Percentiles rank a stretch among this genome's conserved stretches.
Evolutionary conservation across 2,797 vertebrate genomes (phyloP).

Genomic region (Gambusia yucatana): DNA sequence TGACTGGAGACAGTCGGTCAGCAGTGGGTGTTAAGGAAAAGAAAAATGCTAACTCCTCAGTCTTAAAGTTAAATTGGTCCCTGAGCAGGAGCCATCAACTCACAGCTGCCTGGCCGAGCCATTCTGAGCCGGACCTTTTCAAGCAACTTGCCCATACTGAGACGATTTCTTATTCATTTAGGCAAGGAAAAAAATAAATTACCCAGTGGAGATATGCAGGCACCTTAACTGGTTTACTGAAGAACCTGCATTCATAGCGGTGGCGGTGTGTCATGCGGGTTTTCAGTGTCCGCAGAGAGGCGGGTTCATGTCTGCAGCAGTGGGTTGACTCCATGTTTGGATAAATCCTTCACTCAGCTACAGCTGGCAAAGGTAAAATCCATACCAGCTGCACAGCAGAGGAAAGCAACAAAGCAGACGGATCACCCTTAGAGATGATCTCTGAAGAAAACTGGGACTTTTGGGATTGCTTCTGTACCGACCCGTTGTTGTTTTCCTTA

Average conservation of each 20-base stretch:
- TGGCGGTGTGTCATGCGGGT: not conserved
- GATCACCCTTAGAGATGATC: not conserved
- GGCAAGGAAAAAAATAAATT: not conserved
- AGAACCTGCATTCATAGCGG: not conserved
- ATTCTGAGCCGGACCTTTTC: not conserved
- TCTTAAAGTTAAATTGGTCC: not conserved
- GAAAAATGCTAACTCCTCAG: not conserved
- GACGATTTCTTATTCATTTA: not conserved
- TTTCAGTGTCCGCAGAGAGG: not conserved
- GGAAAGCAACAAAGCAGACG: not conserved
- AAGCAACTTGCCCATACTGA: not conserved
- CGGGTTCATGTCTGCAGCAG: slow-evolving; percentile 2
- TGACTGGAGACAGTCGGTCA: not conserved
- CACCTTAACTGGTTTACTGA: not conserved
- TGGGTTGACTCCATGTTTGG: not conserved
- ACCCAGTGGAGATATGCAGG: not conserved
- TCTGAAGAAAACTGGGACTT: not conserved
- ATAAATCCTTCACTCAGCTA: not conserved
- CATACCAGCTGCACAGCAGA: not conserved
- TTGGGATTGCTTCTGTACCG: not conserved
- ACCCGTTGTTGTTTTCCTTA: not conserved
- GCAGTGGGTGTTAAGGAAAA: not conserved
- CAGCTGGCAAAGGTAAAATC: not conserved
- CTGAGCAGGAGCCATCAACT: not conserved
- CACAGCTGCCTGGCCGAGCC: not conserved